Conservation (phyloP, 2,797 vertebrate genomes). For the Phataginus tricuspis region DNA sequence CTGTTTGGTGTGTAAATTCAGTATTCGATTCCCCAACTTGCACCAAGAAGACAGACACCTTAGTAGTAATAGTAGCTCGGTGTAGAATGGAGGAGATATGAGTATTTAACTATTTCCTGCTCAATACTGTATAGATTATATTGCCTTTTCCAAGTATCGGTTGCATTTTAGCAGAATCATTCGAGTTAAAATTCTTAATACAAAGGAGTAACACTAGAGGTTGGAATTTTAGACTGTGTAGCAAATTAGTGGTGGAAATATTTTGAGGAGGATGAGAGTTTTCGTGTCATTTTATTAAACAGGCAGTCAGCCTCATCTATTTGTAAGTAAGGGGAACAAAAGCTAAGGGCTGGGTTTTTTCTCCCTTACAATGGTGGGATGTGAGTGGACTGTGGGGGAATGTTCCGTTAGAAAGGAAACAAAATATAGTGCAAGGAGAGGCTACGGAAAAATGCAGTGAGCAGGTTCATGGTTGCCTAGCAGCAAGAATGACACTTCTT, state of each 20-base stretch:
- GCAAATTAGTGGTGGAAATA: background rate
- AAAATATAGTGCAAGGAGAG: background rate
- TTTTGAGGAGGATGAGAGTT: background rate
- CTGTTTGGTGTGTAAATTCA: background rate
- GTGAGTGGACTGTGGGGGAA: background rate
- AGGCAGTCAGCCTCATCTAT: background rate
- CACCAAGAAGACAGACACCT: background rate
- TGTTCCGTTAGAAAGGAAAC: background rate
- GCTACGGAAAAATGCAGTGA: background rate
- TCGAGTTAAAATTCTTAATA: background rate
- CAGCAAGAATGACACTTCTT: background rate
- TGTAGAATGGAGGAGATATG: background rate
- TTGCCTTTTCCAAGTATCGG: background rate
- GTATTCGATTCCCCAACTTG: background rate
- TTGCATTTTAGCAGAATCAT: background rate
- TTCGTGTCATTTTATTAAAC: background rate
- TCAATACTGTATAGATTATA: background rate
- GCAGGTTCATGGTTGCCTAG: background rate
- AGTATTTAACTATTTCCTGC: background rate
- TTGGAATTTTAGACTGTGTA: conserved; percentile 16
- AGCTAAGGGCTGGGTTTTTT: background rate
- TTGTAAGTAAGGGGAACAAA: background rate
- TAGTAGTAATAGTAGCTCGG: background rate
- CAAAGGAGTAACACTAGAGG: background rate
- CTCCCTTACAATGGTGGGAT: background rate